A percentile compares a stretch with the other conserved stretches of the same genome.
Evolutionary conservation across 2,797 vertebrate genomes (phyloP).

Genomic region (Nothura maculosa): DNA sequence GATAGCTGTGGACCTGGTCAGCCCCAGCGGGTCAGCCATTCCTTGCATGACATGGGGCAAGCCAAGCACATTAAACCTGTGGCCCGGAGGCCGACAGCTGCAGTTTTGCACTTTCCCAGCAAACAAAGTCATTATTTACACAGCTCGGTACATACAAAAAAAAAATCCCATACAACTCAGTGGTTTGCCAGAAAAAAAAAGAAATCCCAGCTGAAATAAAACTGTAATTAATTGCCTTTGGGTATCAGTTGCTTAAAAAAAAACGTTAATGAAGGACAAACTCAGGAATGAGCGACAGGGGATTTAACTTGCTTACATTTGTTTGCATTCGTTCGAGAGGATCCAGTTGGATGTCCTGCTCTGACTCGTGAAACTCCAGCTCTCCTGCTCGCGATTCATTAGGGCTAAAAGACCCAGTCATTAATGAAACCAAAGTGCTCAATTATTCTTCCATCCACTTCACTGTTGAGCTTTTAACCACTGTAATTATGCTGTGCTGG

Average conservation of each 20-base stretch:
- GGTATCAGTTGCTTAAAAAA: conserved; percentile 20
- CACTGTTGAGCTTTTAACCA: conserved; percentile 60
- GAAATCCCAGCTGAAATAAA: conserved; percentile 38
- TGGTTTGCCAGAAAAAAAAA: conserved; percentile 14
- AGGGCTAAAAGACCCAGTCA: conserved; percentile 45
- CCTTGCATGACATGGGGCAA: not conserved
- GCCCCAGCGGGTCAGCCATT: not conserved
- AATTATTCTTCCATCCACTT: conserved; percentile 53
- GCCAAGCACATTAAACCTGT: not conserved
- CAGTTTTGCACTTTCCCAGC: conserved; percentile 31
- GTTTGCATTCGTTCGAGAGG: conserved; percentile 57
- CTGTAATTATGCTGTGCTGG: conserved; percentile 22
- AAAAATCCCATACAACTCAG: not conserved
- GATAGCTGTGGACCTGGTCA: not conserved
- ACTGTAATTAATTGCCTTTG: conserved; percentile 29
- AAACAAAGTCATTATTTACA: conserved; percentile 60
- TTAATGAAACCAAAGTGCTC: conserved; percentile 61
- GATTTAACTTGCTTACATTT: conserved; percentile 56
- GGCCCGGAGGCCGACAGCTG: conserved; percentile 52
- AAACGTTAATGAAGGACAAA: conserved; percentile 49
- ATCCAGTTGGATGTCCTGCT: conserved; percentile 4
- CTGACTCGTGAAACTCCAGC: conserved; percentile 18
- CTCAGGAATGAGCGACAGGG: not conserved
- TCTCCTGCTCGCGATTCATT: conserved; percentile 60
- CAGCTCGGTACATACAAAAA: not conserved